Base-by-base conservation (phyloP, 2,113 vertebrate species). In the Alethe diademata region DNA sequence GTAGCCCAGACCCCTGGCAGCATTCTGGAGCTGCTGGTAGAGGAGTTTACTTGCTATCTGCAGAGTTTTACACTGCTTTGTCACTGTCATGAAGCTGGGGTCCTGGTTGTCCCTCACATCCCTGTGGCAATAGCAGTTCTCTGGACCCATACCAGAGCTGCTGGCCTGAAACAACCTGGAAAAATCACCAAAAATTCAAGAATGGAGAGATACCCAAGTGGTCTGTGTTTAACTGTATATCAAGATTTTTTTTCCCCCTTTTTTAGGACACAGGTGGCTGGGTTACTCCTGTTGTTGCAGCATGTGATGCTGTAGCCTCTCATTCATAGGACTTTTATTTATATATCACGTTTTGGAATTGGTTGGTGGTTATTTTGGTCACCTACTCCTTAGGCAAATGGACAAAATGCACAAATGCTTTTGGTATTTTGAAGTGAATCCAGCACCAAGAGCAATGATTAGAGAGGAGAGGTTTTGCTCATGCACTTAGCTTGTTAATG, bases 361-460 rank as follows among this genome's bases (percentile, higher is more conserved):
- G 53, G 11, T 60, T 88, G 40, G 18, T 84, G 17, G 5, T 71
- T 94, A 6, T 62, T 96, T 79, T 61, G 53, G n/a, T 64, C 51
- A 42, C 47, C 84, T 70, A 24, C 45, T 87, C 50, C 85, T 89
- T 33, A 76, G 26, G 53, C 74, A 84, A 92, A 93, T 10, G n/a
- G 45, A n/a, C 28, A 78, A 69, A 85, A 88, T 28, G 33, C 79
- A 66, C 53, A 50, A 31, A 70, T 0, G 2, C 69, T 83, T 86
- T 33, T 85, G 48, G 57, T 36, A 81, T 35, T n/a, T 88, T 66
- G 69, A 65, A 88, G 57, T 87, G 78, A 89, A 47, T 91, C 61
- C 83, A 96, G 73, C 42, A 93, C 33, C 86, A 92, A 60, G 26
- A 94, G 91, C 86, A 93, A 11, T 70, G 69, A 92, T 94, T 90